These are phyloP conservation scores for Saccopteryx leptura DNA, from an alignment of 2,113 vertebrate species.

Conservation along the genomic window DNA sequence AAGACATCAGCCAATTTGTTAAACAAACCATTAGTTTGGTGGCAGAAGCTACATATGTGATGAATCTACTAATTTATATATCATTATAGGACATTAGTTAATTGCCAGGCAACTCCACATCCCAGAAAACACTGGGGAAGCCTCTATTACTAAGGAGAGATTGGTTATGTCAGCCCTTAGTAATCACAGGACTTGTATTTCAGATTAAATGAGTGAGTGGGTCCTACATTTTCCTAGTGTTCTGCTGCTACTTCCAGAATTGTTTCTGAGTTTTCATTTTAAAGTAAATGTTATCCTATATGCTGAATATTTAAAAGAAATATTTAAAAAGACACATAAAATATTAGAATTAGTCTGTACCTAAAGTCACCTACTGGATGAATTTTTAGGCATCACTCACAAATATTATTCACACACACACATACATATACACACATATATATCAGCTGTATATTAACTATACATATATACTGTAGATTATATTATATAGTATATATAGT, in stretches of 20 bases:
- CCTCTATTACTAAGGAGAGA: background rate
- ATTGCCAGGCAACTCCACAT: slow-evolving; percentile 39
- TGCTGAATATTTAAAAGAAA: slow-evolving; percentile 46
- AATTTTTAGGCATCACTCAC: background rate
- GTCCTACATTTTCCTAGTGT: background rate
- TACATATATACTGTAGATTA: background rate
- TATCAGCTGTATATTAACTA: background rate
- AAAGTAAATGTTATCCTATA: background rate
- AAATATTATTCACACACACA: background rate
- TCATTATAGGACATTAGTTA: slow-evolving; percentile 73
- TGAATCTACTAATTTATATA: slow-evolving; percentile 72
- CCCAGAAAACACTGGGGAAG: slow-evolving; percentile 21
- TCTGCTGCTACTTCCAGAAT: background rate
- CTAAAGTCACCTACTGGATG: background rate
- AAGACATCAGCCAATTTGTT: slow-evolving; percentile 65
- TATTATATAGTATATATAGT: background rate
- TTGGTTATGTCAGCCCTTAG: background rate
- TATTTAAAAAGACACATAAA: background rate
- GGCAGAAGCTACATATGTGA: slow-evolving; percentile 62
- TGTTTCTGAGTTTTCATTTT: slow-evolving; percentile 43
- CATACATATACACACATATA: background rate
- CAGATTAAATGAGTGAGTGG: background rate
- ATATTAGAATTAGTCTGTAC: background rate
- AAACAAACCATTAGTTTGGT: slow-evolving; percentile 67
- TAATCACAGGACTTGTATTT: background rate